A percentile compares a stretch with the other conserved stretches of the same genome.
Conservation (phyloP, 2,113 vertebrate species). For the Limanda limanda region DNA sequence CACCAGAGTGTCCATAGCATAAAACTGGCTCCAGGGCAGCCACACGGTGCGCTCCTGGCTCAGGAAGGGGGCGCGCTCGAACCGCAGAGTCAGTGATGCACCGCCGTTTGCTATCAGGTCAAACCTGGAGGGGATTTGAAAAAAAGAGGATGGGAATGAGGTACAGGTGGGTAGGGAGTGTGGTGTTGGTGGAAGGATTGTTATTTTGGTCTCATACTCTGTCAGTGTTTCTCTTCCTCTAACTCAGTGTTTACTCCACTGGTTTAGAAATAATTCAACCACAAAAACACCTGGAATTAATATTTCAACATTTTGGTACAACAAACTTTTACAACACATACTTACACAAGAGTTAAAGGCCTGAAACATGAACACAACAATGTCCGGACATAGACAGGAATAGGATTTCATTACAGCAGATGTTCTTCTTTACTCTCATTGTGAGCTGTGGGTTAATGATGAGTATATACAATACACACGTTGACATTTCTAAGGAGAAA, state of each 20-base stretch:
- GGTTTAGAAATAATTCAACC: slow-evolving; percentile 37
- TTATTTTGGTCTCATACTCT: slow-evolving; percentile 24
- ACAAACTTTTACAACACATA: neutral
- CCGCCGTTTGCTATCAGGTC: slow-evolving; percentile 98
- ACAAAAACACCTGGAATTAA: slow-evolving; percentile 60
- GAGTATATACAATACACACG: slow-evolving; percentile 20
- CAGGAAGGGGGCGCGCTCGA: slow-evolving; percentile 96
- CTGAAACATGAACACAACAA: slow-evolving; percentile 45
- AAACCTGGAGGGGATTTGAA: slow-evolving; percentile 86
- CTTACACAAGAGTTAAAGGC: slow-evolving; percentile 22
- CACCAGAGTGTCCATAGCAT: slow-evolving; percentile 97
- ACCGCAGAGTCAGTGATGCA: slow-evolving; percentile 93
- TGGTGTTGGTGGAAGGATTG: slow-evolving; percentile 38
- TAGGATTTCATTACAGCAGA: slow-evolving; percentile 12
- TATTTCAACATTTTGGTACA: slow-evolving; percentile 2
- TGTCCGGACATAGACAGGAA: slow-evolving; percentile 26
- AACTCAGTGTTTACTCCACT: slow-evolving; percentile 40
- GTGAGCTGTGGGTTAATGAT: slow-evolving; percentile 35
- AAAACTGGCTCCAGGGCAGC: slow-evolving; percentile 98
- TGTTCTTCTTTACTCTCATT: slow-evolving; percentile 11
- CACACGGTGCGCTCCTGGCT: slow-evolving; percentile 98
- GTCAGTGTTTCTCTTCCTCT: slow-evolving; percentile 29
- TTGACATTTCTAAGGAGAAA: slow-evolving; percentile 30
- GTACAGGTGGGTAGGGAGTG: slow-evolving; percentile 64
- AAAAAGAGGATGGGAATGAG: slow-evolving; percentile 73